Evolutionary conservation across 37 sponge, comb jelly and placozoan genomes (phyloP), one percentile per base, ranked within the genome.

Genomic region (Beroe ovata): DNA sequence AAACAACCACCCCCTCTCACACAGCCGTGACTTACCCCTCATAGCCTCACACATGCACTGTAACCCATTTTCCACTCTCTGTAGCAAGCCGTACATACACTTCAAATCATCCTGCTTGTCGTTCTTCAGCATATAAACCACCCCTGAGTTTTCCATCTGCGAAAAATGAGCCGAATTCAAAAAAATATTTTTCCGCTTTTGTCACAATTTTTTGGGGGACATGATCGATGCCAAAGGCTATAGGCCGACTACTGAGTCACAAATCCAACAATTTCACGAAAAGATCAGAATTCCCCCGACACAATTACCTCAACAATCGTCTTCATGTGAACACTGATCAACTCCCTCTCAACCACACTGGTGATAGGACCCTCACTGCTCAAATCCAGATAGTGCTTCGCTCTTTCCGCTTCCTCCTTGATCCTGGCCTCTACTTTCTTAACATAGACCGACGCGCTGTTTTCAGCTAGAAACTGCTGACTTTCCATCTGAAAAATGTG

Each of bases 61-160:
- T 58, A 95, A 90, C 30, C 99, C 99, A 39, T 91, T 91, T 0
- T 90, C 91, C 59, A 98, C 99, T 4, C 99, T 92, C n/a, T 63
- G 60, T 32, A 95, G 93, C 47, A 98, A 69, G 39, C 93, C 93
- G 89, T 94, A 96, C 95, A 95, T 94, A 47, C 99, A 95, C 64
- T 38, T 89, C 59, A 98, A 89, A 47, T 98, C 99, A 28, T 93
- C 94, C 26, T 90, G 89, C 32, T 94, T 94, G 38, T 89, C 90
- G 20, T 96, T 95, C 89, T 92, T 94, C 39, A 98, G 89, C 99
- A 98, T 98, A 90, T 95, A 93, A 14, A 98, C 95, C 42, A 96
- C 95, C 30, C 99, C 99, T 59, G 96, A 96, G 88, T 98, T 95
- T 90, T 98, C 99, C 99, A 98, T 98, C 93, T 95, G 61, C 0